These are phyloP conservation scores for Chaitophorus viminalis DNA, from an alignment of 2,888 invertebrate genomes.

Conservation along the genomic window DNA sequence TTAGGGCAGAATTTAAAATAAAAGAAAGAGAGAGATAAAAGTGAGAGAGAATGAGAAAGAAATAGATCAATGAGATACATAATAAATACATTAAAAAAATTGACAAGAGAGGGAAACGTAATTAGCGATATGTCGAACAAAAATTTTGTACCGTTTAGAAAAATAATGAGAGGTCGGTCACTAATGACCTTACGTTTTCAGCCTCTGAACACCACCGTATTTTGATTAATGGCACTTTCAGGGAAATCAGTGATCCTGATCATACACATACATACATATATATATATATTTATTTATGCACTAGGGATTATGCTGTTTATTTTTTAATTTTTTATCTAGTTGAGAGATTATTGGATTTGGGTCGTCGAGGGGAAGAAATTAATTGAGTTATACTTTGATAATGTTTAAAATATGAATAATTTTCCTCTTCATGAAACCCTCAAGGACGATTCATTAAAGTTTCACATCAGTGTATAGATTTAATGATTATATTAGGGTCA, in stretches of 20 bases:
- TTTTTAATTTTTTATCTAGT: conserved; percentile 27
- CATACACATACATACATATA: conserved; percentile 1
- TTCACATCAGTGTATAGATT: conserved; percentile 5
- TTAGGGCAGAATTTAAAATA: too few species aligned
- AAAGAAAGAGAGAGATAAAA: too few species aligned
- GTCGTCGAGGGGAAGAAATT: conserved; percentile 31
- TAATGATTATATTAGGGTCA: background rate
- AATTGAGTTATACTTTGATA: conserved; percentile 35
- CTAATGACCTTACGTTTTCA: conserved; percentile 56
- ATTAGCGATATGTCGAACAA: conserved; percentile 47
- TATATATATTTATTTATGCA: conserved; percentile 1
- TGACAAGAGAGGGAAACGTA: conserved; percentile 25
- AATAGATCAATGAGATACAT: background rate
- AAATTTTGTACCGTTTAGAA: conserved; percentile 52
- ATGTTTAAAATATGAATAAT: conserved; percentile 17
- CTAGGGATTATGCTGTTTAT: conserved; percentile 38
- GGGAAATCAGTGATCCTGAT: conserved; percentile 12
- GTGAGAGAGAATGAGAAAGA: background rate
- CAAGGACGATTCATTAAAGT: conserved; percentile 4
- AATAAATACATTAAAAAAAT: conserved; percentile 44
- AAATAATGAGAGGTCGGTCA: conserved; percentile 51
- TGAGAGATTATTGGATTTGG: conserved; percentile 40
- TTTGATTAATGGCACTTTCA: conserved; percentile 57
- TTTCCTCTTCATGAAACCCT: background rate
- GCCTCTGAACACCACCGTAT: conserved; percentile 24